Evolutionary conservation across 1,140 invertebrate species (phyloP).

Genomic region (Pomphorhynchus laevis): DNA sequence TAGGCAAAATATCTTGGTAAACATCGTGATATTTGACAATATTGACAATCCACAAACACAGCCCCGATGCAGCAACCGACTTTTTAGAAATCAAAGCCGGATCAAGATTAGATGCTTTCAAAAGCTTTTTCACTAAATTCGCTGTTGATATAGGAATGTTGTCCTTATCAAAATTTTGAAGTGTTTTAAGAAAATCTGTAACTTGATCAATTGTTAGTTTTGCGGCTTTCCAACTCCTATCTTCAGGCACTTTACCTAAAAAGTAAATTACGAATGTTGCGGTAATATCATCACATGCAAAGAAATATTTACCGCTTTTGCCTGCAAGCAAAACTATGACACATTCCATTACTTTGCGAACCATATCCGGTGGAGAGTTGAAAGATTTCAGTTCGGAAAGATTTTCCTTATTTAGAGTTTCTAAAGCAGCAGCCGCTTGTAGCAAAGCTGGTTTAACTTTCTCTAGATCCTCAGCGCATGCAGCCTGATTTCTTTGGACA

Average conservation of each 20-base stretch:
- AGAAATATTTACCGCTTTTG: slow-evolving; percentile 28
- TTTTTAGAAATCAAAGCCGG: no score
- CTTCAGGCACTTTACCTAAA: slow-evolving; percentile 8
- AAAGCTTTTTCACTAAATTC: no score
- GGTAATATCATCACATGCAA: not conserved
- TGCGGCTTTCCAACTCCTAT: slow-evolving; percentile 18
- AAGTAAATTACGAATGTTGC: no score
- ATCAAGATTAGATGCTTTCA: no score
- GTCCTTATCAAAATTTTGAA: slow-evolving; percentile 30
- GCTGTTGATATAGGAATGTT: no score
- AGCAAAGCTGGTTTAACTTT: slow-evolving; percentile 6
- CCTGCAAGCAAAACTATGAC: slow-evolving; percentile 39
- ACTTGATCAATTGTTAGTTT: slow-evolving; percentile 17
- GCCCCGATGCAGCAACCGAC: not conserved
- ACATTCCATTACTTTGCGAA: slow-evolving; percentile 32
- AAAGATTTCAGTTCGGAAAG: slow-evolving; percentile 53
- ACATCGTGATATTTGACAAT: not conserved
- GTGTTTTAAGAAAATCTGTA: slow-evolving; percentile 17
- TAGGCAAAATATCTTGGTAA: not conserved
- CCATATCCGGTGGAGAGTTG: slow-evolving; percentile 26
- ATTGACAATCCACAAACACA: not conserved
- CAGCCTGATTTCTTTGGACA: slow-evolving; percentile 2
- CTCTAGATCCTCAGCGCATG: slow-evolving; percentile 5
- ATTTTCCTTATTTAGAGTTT: slow-evolving; percentile 47
- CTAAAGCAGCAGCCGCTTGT: slow-evolving; percentile 27